Evolutionary conservation across 2,113 vertebrate species (phyloP).

Genomic region (Stegostoma tigrinum): DNA sequence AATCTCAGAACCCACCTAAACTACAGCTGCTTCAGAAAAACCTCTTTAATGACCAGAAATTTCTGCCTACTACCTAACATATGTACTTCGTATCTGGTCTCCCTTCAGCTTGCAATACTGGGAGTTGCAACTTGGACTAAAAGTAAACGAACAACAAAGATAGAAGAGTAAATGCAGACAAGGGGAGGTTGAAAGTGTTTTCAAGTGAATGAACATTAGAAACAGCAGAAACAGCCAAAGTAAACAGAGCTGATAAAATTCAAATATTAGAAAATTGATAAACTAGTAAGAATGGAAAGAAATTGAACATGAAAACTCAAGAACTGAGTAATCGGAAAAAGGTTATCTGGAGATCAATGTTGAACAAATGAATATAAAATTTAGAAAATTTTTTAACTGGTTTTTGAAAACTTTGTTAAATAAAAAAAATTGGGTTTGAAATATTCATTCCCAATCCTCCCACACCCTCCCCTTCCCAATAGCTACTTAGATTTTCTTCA

Average conservation of each 20-base stretch:
- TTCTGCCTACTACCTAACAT: background rate
- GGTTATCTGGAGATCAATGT: background rate
- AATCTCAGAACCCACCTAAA: background rate
- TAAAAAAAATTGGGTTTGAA: background rate
- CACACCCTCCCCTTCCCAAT: background rate
- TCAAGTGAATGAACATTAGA: background rate
- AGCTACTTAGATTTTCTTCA: background rate
- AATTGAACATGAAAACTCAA: background rate
- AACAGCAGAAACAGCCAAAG: background rate
- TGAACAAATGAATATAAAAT: background rate
- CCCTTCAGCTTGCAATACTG: background rate
- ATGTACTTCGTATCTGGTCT: background rate
- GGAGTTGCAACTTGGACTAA: background rate
- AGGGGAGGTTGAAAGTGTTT: background rate
- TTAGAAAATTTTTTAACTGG: too few species aligned
- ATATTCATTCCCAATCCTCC: background rate
- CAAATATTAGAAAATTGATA: background rate
- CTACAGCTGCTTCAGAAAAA: background rate
- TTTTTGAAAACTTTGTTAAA: background rate
- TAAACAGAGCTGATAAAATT: background rate
- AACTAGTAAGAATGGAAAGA: background rate
- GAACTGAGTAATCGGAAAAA: background rate
- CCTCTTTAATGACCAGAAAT: background rate
- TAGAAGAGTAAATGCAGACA: background rate
- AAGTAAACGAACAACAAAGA: background rate